A percentile compares a stretch with the other conserved stretches of the same genome.
Conservation (phyloP, 2,113 vertebrate genomes). For the Quiscalus mexicanus region DNA sequence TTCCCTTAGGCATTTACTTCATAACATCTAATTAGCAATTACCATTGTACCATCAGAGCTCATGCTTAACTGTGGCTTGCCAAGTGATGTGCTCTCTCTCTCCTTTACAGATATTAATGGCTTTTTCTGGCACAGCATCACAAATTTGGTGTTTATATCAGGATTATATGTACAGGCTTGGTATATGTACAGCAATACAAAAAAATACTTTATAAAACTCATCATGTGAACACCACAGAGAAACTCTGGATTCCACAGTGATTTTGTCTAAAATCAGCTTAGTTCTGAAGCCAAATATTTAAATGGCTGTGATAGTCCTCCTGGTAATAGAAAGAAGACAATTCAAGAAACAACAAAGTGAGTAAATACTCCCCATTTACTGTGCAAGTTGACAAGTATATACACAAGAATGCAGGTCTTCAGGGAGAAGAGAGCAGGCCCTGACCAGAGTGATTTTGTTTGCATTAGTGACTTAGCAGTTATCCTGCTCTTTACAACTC, state of each 20-base stretch:
- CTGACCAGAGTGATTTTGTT: neutral
- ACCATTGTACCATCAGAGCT: neutral
- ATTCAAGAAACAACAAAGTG: neutral
- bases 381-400: neutral
- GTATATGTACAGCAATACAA: neutral
- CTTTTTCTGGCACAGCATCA: neutral
- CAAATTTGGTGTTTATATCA: neutral
- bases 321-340: neutral
- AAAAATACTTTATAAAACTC: neutral
- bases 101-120: neutral
- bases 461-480: neutral
- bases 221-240: neutral
- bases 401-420: neutral
- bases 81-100: neutral
- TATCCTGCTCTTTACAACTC: neutral
- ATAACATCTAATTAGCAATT: neutral
- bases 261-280: neutral
- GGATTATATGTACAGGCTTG: neutral
- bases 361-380: neutral
- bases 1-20: slow-evolving; percentile 1
- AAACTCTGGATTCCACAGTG: neutral
- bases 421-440: neutral
- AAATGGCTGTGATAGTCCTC: neutral
- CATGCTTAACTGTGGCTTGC: neutral
- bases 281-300: neutral